These are phyloP conservation scores for Poecile atricapillus DNA, from an alignment of 2,113 vertebrate species.

Conservation along the genomic window DNA sequence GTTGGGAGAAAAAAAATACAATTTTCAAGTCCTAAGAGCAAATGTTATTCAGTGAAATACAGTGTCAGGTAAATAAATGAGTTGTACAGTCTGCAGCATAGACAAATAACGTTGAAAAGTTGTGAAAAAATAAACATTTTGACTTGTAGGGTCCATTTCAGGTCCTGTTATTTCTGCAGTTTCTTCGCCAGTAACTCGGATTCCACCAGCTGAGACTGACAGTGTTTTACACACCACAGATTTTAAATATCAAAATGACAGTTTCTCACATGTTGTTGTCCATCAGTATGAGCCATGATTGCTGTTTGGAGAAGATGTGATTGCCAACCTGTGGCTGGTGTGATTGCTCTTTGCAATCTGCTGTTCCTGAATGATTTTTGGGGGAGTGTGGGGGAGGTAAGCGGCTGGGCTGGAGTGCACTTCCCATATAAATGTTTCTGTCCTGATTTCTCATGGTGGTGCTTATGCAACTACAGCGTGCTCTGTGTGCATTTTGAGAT, in stretches of 20 bases:
- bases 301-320: conserved; percentile 65
- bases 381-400: not conserved
- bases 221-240: conserved; percentile 53
- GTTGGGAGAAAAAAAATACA: not conserved
- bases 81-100: not conserved
- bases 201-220: conserved; percentile 35
- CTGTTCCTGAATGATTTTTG: conserved; percentile 25
- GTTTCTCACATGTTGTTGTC: conserved; percentile 59
- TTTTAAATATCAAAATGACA: conserved; percentile 67
- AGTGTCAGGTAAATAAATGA: conserved; percentile 14
- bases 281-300: conserved; percentile 53
- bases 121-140: not conserved
- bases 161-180: not conserved
- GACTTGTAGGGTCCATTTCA: conserved; percentile 4
- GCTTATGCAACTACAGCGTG: not conserved
- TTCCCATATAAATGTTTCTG: conserved; percentile 28
- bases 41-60: not conserved
- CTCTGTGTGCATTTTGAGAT: not conserved
- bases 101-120: not conserved
- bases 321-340: conserved; percentile 61
- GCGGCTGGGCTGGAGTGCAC: not conserved
- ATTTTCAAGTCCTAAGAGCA: not conserved
- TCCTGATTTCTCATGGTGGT: not conserved
- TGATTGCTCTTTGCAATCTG: conserved; percentile 61
- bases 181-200: not conserved